Evolutionary conservation across 2,797 vertebrate genomes (phyloP).

Genomic region (Amphiprion clarkii): DNA sequence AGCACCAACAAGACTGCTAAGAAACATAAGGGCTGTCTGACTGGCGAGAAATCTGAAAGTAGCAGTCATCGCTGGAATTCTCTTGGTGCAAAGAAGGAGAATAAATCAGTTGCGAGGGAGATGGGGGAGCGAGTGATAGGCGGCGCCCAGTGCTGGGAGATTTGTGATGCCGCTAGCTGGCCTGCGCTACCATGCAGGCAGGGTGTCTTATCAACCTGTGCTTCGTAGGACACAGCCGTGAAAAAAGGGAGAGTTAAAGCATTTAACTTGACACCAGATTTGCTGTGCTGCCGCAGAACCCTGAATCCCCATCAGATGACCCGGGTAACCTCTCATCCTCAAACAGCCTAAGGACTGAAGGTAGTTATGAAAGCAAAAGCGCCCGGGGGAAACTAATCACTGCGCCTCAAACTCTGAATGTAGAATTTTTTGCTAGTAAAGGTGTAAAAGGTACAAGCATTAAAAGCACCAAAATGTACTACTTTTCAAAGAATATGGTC

Average conservation of each 20-base stretch:
- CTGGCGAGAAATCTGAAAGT: constrained; percentile 26
- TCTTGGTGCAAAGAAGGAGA: constrained; percentile 19
- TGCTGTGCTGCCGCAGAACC: constrained; percentile 13
- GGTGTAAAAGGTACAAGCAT: constrained; percentile 1
- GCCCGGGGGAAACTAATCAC: constrained; percentile 7
- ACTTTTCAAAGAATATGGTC: neutral
- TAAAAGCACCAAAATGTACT: neutral
- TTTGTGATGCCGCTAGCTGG: constrained; percentile 31
- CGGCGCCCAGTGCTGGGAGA: constrained; percentile 14
- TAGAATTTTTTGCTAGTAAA: neutral
- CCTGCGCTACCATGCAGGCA: constrained; percentile 32
- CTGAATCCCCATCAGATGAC: constrained; percentile 30
- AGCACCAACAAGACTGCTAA: neutral
- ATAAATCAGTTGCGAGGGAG: constrained; percentile 38
- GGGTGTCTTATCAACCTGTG: constrained; percentile 19
- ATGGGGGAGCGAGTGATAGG: constrained; percentile 27
- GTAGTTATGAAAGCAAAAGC: constrained; percentile 23
- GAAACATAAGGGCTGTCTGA: constrained; percentile 11
- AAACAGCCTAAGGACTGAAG: constrained; percentile 15
- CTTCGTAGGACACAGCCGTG: constrained; percentile 17
- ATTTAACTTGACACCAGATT: constrained; percentile 22
- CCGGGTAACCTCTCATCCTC: constrained; percentile 23
- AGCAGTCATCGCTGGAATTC: constrained; percentile 20
- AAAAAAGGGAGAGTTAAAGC: constrained; percentile 17
- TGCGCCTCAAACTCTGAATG: constrained; percentile 1